Conservation (phyloP, 2,113 vertebrate genomes). For the Taxidea taxus region DNA sequence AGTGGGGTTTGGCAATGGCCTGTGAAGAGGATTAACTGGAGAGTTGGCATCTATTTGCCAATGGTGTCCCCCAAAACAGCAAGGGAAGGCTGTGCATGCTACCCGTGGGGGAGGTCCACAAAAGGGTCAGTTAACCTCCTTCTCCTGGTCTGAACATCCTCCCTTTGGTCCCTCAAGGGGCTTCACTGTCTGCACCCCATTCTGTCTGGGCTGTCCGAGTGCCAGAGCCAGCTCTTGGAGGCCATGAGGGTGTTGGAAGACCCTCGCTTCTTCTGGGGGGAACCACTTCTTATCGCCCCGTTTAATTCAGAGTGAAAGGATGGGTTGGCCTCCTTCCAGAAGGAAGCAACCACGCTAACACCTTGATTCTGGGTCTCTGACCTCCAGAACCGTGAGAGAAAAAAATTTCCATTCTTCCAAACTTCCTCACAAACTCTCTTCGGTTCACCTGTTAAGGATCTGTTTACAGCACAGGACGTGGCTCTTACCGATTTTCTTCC, state of each 20-base stretch:
- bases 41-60: background rate
- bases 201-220: too few species aligned
- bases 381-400: accelerated
- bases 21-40: background rate
- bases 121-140: too few species aligned
- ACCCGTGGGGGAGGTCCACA: background rate
- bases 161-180: background rate
- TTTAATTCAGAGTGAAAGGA: background rate
- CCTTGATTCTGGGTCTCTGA: too few species aligned
- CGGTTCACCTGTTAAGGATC: accelerated
- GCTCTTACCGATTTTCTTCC: slow-evolving; percentile 59
- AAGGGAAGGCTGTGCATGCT: background rate
- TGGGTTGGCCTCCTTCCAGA: background rate
- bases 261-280: too few species aligned
- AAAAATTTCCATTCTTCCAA: accelerated
- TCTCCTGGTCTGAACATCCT: background rate
- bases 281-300: background rate
- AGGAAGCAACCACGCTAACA: background rate
- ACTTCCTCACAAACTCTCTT: too few species aligned
- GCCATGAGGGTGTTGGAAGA: accelerated
- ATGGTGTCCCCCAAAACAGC: background rate
- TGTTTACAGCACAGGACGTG: accelerated
- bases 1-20: background rate
- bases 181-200: too few species aligned
- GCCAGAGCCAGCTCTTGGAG: background rate